Evolutionary conservation across 2,888 invertebrate species (phyloP).

Genomic region (Bellardia pandia): DNA sequence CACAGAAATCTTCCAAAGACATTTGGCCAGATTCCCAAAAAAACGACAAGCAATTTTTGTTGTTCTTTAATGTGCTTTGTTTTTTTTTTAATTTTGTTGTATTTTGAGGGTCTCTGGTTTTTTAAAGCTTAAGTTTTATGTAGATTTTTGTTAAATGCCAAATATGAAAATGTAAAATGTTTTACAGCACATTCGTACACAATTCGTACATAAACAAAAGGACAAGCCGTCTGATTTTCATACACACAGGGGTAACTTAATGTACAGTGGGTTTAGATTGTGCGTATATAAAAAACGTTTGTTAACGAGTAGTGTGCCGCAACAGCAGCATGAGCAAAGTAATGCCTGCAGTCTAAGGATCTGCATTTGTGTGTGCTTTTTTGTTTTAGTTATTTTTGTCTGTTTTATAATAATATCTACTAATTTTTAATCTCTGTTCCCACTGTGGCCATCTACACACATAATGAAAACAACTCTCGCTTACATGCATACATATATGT

Average conservation of each 20-base stretch:
- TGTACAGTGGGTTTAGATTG: not conserved
- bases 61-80: slow-evolving; percentile 12
- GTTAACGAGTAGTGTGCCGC: no score
- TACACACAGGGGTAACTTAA: not conserved
- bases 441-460: not conserved
- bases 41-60: slow-evolving; percentile 45
- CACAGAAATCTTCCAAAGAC: slow-evolving; percentile 53
- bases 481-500: not conserved
- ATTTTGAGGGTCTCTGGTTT: slow-evolving; percentile 8
- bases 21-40: slow-evolving; percentile 69
- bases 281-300: no score
- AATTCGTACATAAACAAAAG: not conserved
- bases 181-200: not conserved
- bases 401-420: no score
- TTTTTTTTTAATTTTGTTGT: not conserved
- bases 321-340: not conserved
- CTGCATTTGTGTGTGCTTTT: no score
- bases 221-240: not conserved
- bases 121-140: slow-evolving; percentile 45
- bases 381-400: no score
- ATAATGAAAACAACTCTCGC: not conserved
- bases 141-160: slow-evolving; percentile 41
- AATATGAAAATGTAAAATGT: slow-evolving; percentile 34
- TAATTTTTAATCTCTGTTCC: not conserved
- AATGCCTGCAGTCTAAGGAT: no score